phyloP scores from a whole-genome alignment of 1,140 invertebrate species.

The Thereuonema tuberculata region DNA sequence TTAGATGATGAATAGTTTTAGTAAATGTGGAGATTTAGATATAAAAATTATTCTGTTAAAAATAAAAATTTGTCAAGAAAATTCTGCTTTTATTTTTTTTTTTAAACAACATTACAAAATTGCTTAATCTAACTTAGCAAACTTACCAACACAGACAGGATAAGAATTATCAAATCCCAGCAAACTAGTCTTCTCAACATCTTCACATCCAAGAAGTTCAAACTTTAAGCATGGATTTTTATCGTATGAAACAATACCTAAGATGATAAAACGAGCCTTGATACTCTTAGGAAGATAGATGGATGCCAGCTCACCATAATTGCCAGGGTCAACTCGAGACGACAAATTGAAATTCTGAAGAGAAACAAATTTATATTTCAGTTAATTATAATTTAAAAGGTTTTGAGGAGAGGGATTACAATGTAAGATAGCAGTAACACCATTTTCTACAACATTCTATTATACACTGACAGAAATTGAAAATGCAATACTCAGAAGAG shows the following conservation, averaged over 20 bases:
- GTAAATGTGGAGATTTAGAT: too few species aligned
- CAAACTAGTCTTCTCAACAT: slow-evolving; percentile 51
- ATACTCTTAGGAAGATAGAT: slow-evolving; percentile 87
- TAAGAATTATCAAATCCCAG: slow-evolving; percentile 87
- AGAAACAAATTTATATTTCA: background rate
- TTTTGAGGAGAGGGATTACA: slow-evolving; percentile 3
- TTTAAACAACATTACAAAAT: too few species aligned
- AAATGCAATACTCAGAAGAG: too few species aligned
- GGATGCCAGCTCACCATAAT: slow-evolving; percentile 88
- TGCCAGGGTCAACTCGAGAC: slow-evolving; percentile 71
- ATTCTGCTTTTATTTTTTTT: too few species aligned
- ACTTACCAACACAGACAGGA: slow-evolving; percentile 75
- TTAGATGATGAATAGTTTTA: too few species aligned
- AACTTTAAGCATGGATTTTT: slow-evolving; percentile 93
- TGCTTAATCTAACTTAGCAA: too few species aligned
- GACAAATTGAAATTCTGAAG: slow-evolving; percentile 71
- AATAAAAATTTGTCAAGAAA: too few species aligned
- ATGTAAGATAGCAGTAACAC: too few species aligned
- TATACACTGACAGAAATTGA: too few species aligned
- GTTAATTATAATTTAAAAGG: background rate
- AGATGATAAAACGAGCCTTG: slow-evolving; percentile 79
- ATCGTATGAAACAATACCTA: slow-evolving; percentile 88
- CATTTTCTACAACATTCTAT: too few species aligned
- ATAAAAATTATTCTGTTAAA: too few species aligned
- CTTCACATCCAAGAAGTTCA: slow-evolving; percentile 87